Evolutionary conservation across 2,113 vertebrate genomes (phyloP).

Genomic region (Nicator chloris): DNA sequence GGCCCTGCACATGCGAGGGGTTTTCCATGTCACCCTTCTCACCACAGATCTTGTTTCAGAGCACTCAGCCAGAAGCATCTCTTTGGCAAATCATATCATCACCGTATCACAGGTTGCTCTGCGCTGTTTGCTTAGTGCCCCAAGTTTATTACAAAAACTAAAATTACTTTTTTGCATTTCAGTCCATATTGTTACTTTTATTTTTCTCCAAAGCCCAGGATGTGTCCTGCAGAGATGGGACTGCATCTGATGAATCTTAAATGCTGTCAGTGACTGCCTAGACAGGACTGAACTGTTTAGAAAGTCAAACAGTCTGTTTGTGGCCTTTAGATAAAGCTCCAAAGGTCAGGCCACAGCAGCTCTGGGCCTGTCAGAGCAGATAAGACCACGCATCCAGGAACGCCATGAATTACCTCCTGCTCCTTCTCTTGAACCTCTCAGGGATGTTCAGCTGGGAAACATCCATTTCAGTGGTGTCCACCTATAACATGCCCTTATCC

Average conservation of each 20-base stretch:
- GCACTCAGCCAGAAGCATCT: not conserved
- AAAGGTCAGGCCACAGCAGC: slow-evolving; percentile 49
- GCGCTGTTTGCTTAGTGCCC: not conserved
- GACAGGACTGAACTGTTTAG: slow-evolving; percentile 43
- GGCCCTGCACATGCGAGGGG: not conserved
- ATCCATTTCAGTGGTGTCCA: not conserved
- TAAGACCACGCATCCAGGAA: slow-evolving; percentile 46
- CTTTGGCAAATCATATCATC: not conserved
- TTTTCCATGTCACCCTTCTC: not conserved
- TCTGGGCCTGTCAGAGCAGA: slow-evolving; percentile 46
- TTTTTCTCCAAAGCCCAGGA: not conserved
- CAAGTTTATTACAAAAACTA: not conserved
- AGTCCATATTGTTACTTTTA: not conserved
- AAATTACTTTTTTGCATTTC: not conserved
- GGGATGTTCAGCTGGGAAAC: not conserved
- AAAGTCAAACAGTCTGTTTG: slow-evolving; percentile 59
- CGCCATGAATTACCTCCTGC: not conserved
- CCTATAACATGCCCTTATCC: not conserved
- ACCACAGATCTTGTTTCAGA: not conserved
- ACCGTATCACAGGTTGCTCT: not conserved
- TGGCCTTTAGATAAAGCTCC: slow-evolving; percentile 65
- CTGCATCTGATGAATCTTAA: not conserved
- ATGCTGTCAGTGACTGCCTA: slow-evolving; percentile 10
- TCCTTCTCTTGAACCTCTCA: not conserved
- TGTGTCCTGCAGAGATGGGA: not conserved